Conservation (phyloP, 2,797 vertebrate species). For the Arrhamphus sclerolepis region DNA sequence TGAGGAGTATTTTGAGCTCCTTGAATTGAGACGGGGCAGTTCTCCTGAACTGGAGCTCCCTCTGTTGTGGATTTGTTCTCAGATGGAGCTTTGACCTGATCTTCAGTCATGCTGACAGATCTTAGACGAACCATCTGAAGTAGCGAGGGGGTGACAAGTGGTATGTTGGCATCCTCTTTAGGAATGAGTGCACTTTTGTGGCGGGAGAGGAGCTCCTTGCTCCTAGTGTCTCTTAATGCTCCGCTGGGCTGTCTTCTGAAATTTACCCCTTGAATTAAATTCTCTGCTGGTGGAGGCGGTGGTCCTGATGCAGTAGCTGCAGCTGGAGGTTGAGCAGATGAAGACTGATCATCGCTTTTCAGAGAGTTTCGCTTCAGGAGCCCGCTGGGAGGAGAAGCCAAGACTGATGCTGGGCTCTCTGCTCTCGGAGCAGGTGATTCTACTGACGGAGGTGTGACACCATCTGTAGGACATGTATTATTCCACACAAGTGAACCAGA, state of each 20-base stretch:
- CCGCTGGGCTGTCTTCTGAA: conserved; percentile 75
- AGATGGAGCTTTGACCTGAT: conserved; percentile 37
- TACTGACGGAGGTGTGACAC: conserved; percentile 22
- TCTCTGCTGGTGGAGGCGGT: conserved; percentile 62
- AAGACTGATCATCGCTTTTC: conserved; percentile 44
- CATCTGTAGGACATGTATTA: conserved; percentile 21
- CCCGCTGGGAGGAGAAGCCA: conserved; percentile 11
- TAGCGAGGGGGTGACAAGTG: conserved; percentile 93
- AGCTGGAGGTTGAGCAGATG: conserved; percentile 22
- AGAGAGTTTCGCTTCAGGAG: conserved; percentile 34
- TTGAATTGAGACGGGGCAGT: conserved; percentile 29
- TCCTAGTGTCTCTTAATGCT: conserved; percentile 64
- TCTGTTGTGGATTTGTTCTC: conserved; percentile 64
- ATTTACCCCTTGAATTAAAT: conserved; percentile 59
- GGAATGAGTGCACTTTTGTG: conserved; percentile 81
- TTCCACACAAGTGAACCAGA: conserved; percentile 17
- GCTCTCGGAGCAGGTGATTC: conserved; percentile 15
- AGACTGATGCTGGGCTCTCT: conserved; percentile 25
- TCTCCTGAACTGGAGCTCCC: conserved; percentile 46
- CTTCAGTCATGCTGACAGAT: conserved; percentile 83
- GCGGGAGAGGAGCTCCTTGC: conserved; percentile 79
- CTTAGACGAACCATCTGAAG: conserved; percentile 96
- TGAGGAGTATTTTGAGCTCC: conserved; percentile 79
- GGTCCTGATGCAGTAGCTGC: conserved; percentile 30
- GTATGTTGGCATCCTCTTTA: conserved; percentile 90